These are phyloP conservation scores for Xestoiulus laeticollis DNA, from an alignment of 2,888 invertebrate genomes.

Conservation along the genomic window DNA sequence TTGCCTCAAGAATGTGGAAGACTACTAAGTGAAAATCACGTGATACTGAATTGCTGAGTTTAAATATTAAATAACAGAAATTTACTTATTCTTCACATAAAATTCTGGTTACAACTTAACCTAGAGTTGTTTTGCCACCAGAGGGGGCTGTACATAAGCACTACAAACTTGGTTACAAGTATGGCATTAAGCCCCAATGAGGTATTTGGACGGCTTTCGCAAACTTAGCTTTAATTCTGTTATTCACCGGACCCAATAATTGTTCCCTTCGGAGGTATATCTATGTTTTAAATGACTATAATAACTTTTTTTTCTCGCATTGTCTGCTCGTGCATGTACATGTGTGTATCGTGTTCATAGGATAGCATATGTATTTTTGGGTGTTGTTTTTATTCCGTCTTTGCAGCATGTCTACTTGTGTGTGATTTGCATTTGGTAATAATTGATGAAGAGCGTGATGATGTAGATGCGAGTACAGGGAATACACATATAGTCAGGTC, in stretches of 20 bases:
- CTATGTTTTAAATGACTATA: slow-evolving; percentile 18
- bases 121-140: background rate
- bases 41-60: no score
- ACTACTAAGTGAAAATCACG: no score
- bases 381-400: slow-evolving; percentile 13
- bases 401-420: slow-evolving; percentile 16
- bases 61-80: no score
- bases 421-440: slow-evolving; percentile 20
- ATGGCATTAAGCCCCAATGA: slow-evolving; percentile 8
- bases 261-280: slow-evolving; percentile 26
- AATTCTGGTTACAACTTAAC: no score
- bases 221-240: slow-evolving; percentile 7
- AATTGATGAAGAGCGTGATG: slow-evolving; percentile 26
- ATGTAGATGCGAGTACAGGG: slow-evolving; percentile 7
- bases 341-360: slow-evolving; percentile 5
- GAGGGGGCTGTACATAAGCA: background rate
- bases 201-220: slow-evolving; percentile 10
- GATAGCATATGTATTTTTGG: slow-evolving; percentile 2
- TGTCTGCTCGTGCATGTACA: background rate
- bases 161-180: background rate
- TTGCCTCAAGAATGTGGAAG: no score
- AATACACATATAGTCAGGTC: background rate
- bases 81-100: no score
- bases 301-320: slow-evolving; percentile 14
- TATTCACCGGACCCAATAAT: slow-evolving; percentile 24